These are phyloP conservation scores for Proterorhinus semilunaris DNA, from an alignment of 2,113 vertebrate genomes.

Conservation along the genomic window DNA sequence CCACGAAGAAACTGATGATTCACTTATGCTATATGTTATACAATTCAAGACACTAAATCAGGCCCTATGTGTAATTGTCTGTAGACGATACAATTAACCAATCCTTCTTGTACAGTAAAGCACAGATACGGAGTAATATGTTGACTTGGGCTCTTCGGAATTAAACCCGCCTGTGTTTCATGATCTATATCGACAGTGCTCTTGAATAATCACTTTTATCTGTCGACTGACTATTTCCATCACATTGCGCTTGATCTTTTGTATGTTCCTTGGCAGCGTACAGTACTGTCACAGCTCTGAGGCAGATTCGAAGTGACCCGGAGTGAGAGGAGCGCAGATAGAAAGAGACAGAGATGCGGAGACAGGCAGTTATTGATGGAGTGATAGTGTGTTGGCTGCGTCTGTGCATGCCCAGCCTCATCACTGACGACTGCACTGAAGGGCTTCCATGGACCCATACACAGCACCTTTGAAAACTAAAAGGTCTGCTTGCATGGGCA, in stretches of 20 bases:
- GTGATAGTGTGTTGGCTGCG: conserved; percentile 39
- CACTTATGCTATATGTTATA: not conserved
- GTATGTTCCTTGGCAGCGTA: conserved; percentile 14
- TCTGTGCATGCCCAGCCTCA: conserved; percentile 41
- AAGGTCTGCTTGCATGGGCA: conserved; percentile 9
- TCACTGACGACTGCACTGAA: conserved; percentile 53
- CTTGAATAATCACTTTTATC: conserved; percentile 36
- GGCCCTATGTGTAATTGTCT: too few species aligned
- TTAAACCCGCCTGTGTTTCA: conserved; percentile 5
- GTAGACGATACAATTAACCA: too few species aligned
- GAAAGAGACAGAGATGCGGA: conserved; percentile 46
- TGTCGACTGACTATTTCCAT: conserved; percentile 28
- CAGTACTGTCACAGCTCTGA: conserved; percentile 29
- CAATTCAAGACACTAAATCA: not conserved
- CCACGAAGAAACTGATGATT: not conserved
- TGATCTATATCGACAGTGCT: conserved; percentile 31
- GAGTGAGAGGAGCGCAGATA: conserved; percentile 52
- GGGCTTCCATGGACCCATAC: conserved; percentile 42
- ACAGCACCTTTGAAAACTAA: conserved; percentile 43
- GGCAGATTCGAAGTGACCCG: conserved; percentile 47
- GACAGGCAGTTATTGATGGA: conserved; percentile 59
- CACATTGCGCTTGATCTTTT: conserved; percentile 34
- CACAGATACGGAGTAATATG: not conserved
- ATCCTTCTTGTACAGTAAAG: too few species aligned
- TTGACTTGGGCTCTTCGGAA: not conserved